Evolutionary conservation across 2,113 vertebrate species (phyloP).

Genomic region (Notarius lentiginosus): DNA sequence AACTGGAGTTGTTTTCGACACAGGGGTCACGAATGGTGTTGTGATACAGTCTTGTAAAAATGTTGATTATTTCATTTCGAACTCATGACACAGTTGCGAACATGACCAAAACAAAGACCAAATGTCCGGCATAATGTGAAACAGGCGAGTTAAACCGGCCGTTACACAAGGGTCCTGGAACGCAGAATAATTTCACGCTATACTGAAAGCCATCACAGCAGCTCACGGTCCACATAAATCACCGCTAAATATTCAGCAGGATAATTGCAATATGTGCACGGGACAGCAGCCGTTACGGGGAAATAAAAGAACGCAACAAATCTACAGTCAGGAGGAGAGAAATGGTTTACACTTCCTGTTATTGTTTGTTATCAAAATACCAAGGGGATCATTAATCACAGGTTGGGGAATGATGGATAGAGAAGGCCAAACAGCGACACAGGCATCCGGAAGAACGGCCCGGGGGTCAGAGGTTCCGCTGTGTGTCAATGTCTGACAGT

Average conservation of each 20-base stretch:
- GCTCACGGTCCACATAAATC: background rate
- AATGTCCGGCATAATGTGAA: constrained; percentile 29
- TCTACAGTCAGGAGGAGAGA: constrained; percentile 60
- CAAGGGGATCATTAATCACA: constrained; percentile 68
- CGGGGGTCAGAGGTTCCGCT: constrained; percentile 62
- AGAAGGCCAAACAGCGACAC: constrained; percentile 64
- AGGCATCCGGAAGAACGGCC: constrained; percentile 61
- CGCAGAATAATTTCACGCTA: constrained; percentile 14
- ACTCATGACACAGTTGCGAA: constrained; percentile 2
- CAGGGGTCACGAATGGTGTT: background rate
- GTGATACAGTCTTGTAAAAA: constrained; percentile 9
- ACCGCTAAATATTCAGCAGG: background rate
- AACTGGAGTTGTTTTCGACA: background rate
- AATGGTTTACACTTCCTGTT: constrained; percentile 78
- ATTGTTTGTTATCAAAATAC: constrained; percentile 72
- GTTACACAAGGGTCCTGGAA: background rate
- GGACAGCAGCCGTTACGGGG: constrained; percentile 34
- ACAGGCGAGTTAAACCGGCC: constrained; percentile 7
- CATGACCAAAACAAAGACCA: constrained; percentile 24
- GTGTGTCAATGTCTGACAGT: constrained; percentile 47
- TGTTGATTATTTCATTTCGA: constrained; percentile 18
- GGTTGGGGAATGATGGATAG: constrained; percentile 56
- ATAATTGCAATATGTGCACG: constrained; percentile 8
- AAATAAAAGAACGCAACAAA: constrained; percentile 63
- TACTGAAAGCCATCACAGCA: constrained; percentile 20